Evolutionary conservation across 2,797 vertebrate genomes (phyloP), one percentile per base, ranked within the genome.

Genomic region (Vipera latastei): DNA sequence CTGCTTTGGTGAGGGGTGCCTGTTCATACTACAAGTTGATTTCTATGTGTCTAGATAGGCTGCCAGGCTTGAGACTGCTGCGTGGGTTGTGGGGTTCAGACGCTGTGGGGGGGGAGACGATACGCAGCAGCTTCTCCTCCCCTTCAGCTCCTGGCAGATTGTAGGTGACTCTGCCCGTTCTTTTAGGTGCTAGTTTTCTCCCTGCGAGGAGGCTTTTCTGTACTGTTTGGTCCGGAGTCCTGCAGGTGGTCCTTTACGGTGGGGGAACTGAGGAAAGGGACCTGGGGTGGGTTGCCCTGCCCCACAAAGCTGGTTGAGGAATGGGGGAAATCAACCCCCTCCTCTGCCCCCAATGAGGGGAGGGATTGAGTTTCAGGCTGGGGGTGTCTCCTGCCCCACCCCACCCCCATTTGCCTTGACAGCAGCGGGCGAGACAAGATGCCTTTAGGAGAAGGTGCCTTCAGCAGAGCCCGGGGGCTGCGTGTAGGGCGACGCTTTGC

Each of bases 341-440:
- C 57, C 57, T 53, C 51, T 1, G 16, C 57, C 32, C 3, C 69
- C 32, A 1, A 9, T 8, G 6, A 32, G 20, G 3, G 69, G 6
- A 38, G 16, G 69, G 18, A 9, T 22, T 44, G 18, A 4, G 8
- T 48, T 44, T 44, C 38, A 11, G 73, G 73, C 7, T 22, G 73
- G n/a, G 5, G 2, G 61, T 0, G 51, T 53, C 51, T 53, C 51
- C 51, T 1, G 7, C 51, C 51, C 51, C 51, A 53, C 38, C 38
- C 51, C 51, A 51, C 51, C 51, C 0, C 0, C 12, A 20, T 89
- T 86, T 65, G 63, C 11, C 63, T 86, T 12, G 6, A 4, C 7
- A 56, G n/a, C n/a, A 6, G 69, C 0, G 0, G 26, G 20, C 11
- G 22, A 38, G 25, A 2, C 1, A 0, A 1, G 51, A 0, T 32